Evolutionary conservation across 1,140 invertebrate genomes (phyloP).

Genomic region (Cryptotermes secundus): DNA sequence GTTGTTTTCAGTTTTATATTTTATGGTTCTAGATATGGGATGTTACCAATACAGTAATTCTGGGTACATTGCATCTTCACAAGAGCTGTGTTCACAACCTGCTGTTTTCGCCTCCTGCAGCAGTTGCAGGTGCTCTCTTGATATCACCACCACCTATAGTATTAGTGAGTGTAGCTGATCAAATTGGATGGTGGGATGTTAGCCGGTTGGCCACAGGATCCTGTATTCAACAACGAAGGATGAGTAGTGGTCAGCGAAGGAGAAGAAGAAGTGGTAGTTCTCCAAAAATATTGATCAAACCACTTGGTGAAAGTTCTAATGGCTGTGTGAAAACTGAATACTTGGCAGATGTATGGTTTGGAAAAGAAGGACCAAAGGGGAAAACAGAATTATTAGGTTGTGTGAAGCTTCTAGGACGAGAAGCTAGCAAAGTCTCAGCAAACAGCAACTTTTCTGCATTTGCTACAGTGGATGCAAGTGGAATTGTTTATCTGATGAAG

Average conservation of each 20-base stretch:
- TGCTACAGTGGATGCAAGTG: conserved; percentile 10
- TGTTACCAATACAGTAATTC: neutral
- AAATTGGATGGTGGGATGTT: conserved; percentile 14
- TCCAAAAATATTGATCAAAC: neutral
- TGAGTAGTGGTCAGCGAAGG: neutral
- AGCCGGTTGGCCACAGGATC: neutral
- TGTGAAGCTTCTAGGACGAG: neutral
- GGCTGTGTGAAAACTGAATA: neutral
- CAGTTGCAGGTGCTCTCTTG: neutral
- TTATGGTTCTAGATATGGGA: neutral
- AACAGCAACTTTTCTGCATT: neutral
- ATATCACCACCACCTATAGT: neutral
- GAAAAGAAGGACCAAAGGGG: neutral
- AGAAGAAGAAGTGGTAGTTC: neutral
- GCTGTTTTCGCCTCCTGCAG: neutral
- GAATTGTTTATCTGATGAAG: neutral
- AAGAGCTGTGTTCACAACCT: neutral
- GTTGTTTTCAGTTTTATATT: no score
- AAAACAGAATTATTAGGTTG: neutral
- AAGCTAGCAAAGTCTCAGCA: neutral
- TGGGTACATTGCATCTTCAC: neutral
- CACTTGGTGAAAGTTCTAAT: neutral
- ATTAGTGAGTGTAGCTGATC: neutral
- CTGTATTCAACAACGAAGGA: neutral
- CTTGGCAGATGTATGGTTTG: neutral